Percentiles rank a stretch among this genome's conserved stretches.
phyloP scores from a whole-genome alignment of 2,113 vertebrate genomes.

The Gnathonemus longibarbis region DNA sequence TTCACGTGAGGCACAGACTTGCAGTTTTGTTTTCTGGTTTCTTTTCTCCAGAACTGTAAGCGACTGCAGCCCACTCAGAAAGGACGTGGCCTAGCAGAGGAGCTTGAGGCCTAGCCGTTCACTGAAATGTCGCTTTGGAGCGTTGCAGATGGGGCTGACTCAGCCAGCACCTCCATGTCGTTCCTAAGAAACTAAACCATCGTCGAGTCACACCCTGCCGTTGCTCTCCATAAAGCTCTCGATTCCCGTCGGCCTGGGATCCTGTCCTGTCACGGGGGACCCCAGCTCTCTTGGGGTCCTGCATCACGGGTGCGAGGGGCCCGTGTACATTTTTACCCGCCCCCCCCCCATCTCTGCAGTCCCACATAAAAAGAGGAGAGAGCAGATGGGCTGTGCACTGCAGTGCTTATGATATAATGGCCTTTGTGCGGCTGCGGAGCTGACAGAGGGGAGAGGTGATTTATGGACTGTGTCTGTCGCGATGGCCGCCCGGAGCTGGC shows the following conservation, averaged over 20 bases:
- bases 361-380: conserved; percentile 18
- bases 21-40: not conserved
- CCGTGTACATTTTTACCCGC: not conserved
- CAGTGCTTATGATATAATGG: conserved; percentile 26
- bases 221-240: not conserved
- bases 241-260: not conserved
- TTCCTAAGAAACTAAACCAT: not conserved
- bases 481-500: not conserved
- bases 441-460: conserved; percentile 23
- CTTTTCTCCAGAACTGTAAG: not conserved
- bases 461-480: conserved; percentile 22
- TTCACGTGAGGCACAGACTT: not conserved
- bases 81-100: not conserved
- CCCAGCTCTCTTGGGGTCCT: not conserved
- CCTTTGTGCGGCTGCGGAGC: conserved; percentile 19
- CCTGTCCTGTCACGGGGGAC: not conserved
- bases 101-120: not conserved
- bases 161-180: not conserved
- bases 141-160: not conserved
- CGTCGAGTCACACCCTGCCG: not conserved
- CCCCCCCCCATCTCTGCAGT: not conserved
- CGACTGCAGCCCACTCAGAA: not conserved
- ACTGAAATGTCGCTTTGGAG: not conserved
- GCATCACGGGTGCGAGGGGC: not conserved
- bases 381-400: conserved; percentile 21